Percentiles rank a stretch among this genome's conserved stretches.
phyloP scores from a whole-genome alignment of 2,797 vertebrate species.

The Dicrostonyx torquatus region DNA sequence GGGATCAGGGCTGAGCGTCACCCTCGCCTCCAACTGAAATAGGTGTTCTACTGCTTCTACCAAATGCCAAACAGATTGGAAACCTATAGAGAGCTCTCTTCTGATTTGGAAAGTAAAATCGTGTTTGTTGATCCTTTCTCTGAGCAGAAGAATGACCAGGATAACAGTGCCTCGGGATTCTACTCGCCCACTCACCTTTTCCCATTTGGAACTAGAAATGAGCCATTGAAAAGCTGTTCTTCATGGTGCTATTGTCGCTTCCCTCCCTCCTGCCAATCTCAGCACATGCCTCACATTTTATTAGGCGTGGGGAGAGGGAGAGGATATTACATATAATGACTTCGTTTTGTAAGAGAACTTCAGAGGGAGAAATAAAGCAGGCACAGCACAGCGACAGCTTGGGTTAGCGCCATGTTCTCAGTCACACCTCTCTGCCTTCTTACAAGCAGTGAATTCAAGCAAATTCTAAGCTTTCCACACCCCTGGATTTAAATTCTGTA shows the following conservation, averaged over 20 bases:
- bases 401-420: neutral
- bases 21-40: neutral
- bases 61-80: constrained; percentile 13
- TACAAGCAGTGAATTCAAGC: neutral
- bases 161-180: constrained; percentile 14
- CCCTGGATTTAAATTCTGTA: neutral
- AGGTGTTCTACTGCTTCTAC: constrained; percentile 11
- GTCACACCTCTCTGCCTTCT: neutral
- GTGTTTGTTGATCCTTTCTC: neutral
- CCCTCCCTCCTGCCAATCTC: constrained; percentile 6
- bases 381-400: neutral
- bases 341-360: constrained; percentile 32
- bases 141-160: constrained; percentile 32
- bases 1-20: neutral
- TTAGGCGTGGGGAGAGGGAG: constrained; percentile 25
- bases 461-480: neutral
- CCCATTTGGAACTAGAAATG: constrained; percentile 22
- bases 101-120: constrained; percentile 36
- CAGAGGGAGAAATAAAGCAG: neutral
- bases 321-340: constrained; percentile 6
- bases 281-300: neutral
- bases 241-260: constrained; percentile 2
- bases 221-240: neutral
- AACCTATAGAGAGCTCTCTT: neutral
- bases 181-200: neutral